These are phyloP conservation scores for Trachymyrmex cornetzi DNA, from an alignment of 1,140 invertebrate genomes.

Conservation along the genomic window DNA sequence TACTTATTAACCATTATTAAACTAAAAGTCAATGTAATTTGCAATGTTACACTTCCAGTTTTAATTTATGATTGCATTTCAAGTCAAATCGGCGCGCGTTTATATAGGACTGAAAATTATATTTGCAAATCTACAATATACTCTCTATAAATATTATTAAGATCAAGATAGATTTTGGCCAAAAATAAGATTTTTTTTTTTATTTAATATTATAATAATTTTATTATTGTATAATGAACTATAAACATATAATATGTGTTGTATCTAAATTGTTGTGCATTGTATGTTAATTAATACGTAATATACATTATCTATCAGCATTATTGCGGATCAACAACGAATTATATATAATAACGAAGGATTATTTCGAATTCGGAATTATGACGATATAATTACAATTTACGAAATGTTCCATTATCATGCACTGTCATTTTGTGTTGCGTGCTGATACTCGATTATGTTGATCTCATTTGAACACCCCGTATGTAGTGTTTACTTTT, in stretches of 20 bases:
- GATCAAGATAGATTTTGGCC: no score
- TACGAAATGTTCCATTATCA: conserved; percentile 50
- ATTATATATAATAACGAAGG: conserved; percentile 37
- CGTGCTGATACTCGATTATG: conserved; percentile 53
- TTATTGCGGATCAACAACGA: neutral
- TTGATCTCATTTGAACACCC: conserved; percentile 48
- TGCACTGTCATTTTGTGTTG: conserved; percentile 21
- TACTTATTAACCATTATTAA: no score
- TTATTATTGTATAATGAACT: no score
- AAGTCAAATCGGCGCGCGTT: no score
- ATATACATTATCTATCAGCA: neutral
- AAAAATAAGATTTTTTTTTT: no score
- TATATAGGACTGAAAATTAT: no score
- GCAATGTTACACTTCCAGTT: no score
- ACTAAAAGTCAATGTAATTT: no score
- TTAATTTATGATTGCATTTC: no score
- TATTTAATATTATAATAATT: neutral
- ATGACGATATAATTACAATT: conserved; percentile 40
- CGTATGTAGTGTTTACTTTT: conserved; percentile 56
- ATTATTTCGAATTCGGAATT: conserved; percentile 48
- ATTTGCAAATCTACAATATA: no score
- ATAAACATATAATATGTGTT: no score
- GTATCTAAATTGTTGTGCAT: neutral
- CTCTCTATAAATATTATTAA: no score
- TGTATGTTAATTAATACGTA: neutral